Base-by-base conservation (phyloP, 2,113 vertebrate species). In the Chaetodon auriga region DNA sequence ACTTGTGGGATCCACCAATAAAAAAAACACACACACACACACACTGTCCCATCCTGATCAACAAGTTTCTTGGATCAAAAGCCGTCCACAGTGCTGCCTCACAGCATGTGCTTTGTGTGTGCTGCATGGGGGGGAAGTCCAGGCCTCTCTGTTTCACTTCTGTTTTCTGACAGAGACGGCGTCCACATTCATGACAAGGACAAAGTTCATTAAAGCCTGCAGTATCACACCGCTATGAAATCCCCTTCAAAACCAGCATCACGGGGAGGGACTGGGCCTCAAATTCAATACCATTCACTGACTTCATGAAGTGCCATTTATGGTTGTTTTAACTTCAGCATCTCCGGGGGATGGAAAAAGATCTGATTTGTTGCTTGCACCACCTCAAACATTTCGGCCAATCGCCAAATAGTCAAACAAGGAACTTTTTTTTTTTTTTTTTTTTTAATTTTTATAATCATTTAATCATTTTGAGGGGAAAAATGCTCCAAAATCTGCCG, bases 81-180 rank as follows among this genome's bases (percentile, higher is more conserved):
- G 71, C 61, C 23, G 12, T 81, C 74, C n/a, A 23, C 51, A 54
- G 38, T 63, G 57, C 79, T 64, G 82, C 69, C 77, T 90, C 83
- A 88, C 86, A 92, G 92, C 88, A 79, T 89, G 89, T 73, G 83
- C 90, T 90, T 89, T 92, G 90, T 92, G 79, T 92, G 76, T 48
- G 61, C 66, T 77, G 71, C 83, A 62, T 74, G 94, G 95, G 95
- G 95, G 95, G 94, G 30, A 96, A 95, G 94, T 96, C 95, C 95
- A 87, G 90, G 75, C 89, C 87, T 87, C 46, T 90, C 90, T 92
- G 84, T 92, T 93, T 92, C 90, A 96, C 95, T 96, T 96, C 95
- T 96, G 93, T 94, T 94, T 95, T 95, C 88, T 89, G 36, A 60
- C 87, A 78, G 74, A 62, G 53, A 82, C 51, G 61, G 38, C 21